Conservation (phyloP, 1,140 invertebrate species). For the Hermetia illucens region DNA sequence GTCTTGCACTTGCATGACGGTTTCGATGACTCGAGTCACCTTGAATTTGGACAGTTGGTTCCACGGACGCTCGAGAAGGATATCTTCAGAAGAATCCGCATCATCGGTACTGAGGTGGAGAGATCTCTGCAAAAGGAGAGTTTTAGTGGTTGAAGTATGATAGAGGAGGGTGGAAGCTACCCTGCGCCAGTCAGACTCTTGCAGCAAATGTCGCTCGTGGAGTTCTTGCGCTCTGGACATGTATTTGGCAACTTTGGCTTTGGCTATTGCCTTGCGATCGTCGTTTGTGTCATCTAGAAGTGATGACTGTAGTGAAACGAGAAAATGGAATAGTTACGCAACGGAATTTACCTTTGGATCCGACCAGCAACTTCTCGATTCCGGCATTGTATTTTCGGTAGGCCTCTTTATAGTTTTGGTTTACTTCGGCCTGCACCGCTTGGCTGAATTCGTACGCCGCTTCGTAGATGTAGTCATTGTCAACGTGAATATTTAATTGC, state of each 20-base stretch:
- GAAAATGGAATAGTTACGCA: neutral
- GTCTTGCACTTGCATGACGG: slow-evolving; percentile 34
- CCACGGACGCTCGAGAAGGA: slow-evolving; percentile 22
- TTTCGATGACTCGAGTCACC: slow-evolving; percentile 29
- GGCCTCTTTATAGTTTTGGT: slow-evolving; percentile 31
- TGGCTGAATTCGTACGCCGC: slow-evolving; percentile 27
- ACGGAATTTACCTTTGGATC: slow-evolving; percentile 20
- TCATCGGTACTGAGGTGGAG: too few species aligned
- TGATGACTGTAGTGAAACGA: neutral
- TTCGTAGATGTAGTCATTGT: slow-evolving; percentile 29
- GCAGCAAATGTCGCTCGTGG: slow-evolving; percentile 17
- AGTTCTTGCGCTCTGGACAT: slow-evolving; percentile 32
- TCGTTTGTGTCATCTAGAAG: slow-evolving; percentile 18
- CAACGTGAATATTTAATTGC: too few species aligned
- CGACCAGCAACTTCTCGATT: slow-evolving; percentile 30
- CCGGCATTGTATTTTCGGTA: slow-evolving; percentile 32
- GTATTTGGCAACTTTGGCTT: slow-evolving; percentile 28
- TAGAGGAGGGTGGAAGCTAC: too few species aligned
- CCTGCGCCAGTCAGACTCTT: slow-evolving; percentile 2
- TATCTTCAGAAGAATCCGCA: too few species aligned
- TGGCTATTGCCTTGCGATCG: slow-evolving; percentile 25
- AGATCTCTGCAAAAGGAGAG: slow-evolving; percentile 8
- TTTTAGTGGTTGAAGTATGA: too few species aligned
- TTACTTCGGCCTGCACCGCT: slow-evolving; percentile 27
- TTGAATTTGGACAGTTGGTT: slow-evolving; percentile 35